Conservation (phyloP, 2,797 vertebrate species). For the Acestrorhynchus altus region DNA sequence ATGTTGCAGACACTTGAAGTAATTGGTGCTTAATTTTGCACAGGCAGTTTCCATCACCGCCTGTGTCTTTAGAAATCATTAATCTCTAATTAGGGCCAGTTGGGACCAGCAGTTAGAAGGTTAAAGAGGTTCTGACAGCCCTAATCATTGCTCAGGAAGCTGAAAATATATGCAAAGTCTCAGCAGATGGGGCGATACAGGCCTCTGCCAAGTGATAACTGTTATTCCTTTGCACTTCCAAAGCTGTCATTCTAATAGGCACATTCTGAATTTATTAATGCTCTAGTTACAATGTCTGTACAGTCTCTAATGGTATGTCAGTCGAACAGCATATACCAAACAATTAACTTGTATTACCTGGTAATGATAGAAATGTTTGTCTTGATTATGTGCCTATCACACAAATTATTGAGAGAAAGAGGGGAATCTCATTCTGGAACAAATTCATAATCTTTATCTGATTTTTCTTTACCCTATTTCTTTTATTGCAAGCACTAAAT, state of each 20-base stretch:
- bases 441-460: slow-evolving; percentile 21
- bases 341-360: slow-evolving; percentile 95
- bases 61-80: slow-evolving; percentile 99
- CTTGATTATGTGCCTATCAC: slow-evolving; percentile 54
- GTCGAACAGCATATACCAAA: slow-evolving; percentile 90
- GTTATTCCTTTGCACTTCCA: slow-evolving; percentile 91
- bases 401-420: slow-evolving; percentile 50
- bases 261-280: slow-evolving; percentile 92
- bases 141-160: slow-evolving; percentile 99
- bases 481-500: too few relatives aligned
- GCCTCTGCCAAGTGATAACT: slow-evolving; percentile 91
- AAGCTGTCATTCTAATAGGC: slow-evolving; percentile 91
- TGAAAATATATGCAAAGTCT: slow-evolving; percentile 93
- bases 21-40: slow-evolving; percentile 86
- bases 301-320: slow-evolving; percentile 89
- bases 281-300: slow-evolving; percentile 87
- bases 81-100: slow-evolving; percentile 99
- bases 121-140: slow-evolving; percentile 99
- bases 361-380: slow-evolving; percentile 89
- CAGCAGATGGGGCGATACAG: slow-evolving; percentile 90
- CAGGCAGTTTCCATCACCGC: slow-evolving; percentile 92
- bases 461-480: background rate
- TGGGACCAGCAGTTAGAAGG: slow-evolving; percentile 99
- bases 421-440: slow-evolving; percentile 49
- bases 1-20: slow-evolving; percentile 58